Base-by-base conservation (phyloP, 1,140 invertebrate genomes). In the Drosophila kepulauana region DNA sequence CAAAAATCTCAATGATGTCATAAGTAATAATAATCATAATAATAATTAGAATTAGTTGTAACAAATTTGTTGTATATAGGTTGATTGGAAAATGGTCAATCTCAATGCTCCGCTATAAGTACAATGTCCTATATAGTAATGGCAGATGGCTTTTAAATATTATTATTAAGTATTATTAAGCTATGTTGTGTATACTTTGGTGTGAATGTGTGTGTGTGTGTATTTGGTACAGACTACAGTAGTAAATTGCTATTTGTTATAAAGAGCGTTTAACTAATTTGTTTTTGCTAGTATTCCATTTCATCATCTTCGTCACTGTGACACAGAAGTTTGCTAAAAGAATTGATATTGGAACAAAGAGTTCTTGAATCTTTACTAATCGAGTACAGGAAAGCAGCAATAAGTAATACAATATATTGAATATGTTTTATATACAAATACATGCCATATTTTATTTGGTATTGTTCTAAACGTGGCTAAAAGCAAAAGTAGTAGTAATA, bases 231-330 rank as follows among this genome's bases (percentile, higher is more conserved):
- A 77, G 77, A 84, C 85, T 87, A 88, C 84, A 88, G 72, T 79
- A 69, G 88, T 82, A 79, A 77, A 77, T 87, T 68, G 64, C 84
- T 87, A 77, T 62, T 76, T 75, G 52, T 70, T 74, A 43, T 43
- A 13, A 46, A 49, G 68, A 57, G 38, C n/a, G 28, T 62, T 80
- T 84, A 80, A 77, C 81, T 84, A 85, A 81, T 81, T 73, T 81
- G 51, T 82, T 82, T 84, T 84, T 85, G 82, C 82, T 92, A 92
- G 89, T 92, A 92, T 82, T 92, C 92, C 92, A 92, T 85, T 48
- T 92, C 92, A 91, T 92, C 92, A 81, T 92, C 92, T 74, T 92
- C 92, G 78, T 92, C 92, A 81, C 91, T 92, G 79, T 92, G 91
- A 91, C 92, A 92, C 82, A 92, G 89, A 82, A 92, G 91, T 92